These are phyloP conservation scores for Lepidostoma basale DNA, from an alignment of 1,140 invertebrate genomes.

Conservation along the genomic window DNA sequence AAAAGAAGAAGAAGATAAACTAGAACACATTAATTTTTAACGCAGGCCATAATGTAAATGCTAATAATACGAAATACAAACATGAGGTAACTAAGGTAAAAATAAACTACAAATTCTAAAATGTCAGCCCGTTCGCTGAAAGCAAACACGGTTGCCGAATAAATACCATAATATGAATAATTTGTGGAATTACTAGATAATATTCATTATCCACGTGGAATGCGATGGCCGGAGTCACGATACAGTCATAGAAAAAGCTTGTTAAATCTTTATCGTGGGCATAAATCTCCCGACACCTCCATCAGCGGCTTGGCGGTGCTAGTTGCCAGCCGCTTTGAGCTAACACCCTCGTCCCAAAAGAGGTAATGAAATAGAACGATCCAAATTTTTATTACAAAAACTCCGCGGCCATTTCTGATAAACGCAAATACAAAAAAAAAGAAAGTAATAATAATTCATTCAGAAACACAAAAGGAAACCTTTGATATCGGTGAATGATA, in stretches of 20 bases:
- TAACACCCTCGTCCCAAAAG: constrained; percentile 9
- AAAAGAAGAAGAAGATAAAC: too few species aligned
- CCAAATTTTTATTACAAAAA: not conserved
- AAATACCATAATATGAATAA: too few species aligned
- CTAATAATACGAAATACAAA: too few species aligned
- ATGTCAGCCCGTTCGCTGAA: too few species aligned
- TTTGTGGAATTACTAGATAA: too few species aligned
- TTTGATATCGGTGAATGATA: not conserved
- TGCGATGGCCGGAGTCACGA: constrained; percentile 11
- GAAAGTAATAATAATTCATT: not conserved
- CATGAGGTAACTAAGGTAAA: too few species aligned
- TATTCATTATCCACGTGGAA: constrained; percentile 2
- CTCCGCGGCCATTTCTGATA: not conserved
- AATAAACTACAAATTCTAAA: too few species aligned
- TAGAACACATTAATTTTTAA: too few species aligned
- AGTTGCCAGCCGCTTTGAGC: too few species aligned
- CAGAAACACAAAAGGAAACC: not conserved
- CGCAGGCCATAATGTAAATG: too few species aligned
- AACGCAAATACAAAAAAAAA: too few species aligned
- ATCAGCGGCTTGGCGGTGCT: constrained; percentile 30
- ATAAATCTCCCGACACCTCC: constrained; percentile 40
- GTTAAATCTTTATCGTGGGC: constrained; percentile 37
- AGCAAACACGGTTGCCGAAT: too few species aligned
- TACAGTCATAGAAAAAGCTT: constrained; percentile 30
- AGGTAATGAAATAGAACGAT: constrained; percentile 17